These are phyloP conservation scores for Eutrigla gurnardus DNA, from an alignment of 2,797 vertebrate species.

Conservation along the genomic window DNA sequence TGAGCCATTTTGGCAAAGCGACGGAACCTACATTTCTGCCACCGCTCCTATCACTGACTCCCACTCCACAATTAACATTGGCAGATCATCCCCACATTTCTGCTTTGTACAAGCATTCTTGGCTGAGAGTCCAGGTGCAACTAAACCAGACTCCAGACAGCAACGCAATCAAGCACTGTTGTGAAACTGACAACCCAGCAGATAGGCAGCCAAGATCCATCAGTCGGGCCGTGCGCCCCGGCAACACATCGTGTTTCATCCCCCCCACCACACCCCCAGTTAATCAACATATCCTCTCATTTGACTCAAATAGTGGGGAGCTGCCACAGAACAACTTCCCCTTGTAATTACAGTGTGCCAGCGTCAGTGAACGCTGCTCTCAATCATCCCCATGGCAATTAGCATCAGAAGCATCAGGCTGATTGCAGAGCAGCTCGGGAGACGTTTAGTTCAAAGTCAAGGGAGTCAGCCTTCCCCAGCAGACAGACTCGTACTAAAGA, in stretches of 20 bases:
- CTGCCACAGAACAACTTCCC: slow-evolving; percentile 69
- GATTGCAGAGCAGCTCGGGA: slow-evolving; percentile 79
- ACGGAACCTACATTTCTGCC: slow-evolving; percentile 25
- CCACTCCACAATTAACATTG: slow-evolving; percentile 56
- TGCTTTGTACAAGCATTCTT: slow-evolving; percentile 45
- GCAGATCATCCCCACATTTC: slow-evolving; percentile 45
- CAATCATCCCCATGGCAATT: slow-evolving; percentile 82
- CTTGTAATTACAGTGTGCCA: slow-evolving; percentile 82
- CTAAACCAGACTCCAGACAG: slow-evolving; percentile 60
- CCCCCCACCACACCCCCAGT: slow-evolving; percentile 2
- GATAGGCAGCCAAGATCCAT: slow-evolving; percentile 64
- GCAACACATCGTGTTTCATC: slow-evolving; percentile 32
- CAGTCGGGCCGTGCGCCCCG: slow-evolving; percentile 40
- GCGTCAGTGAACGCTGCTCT: slow-evolving; percentile 72
- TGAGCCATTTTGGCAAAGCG: slow-evolving; percentile 47
- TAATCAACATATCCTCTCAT: slow-evolving; percentile 84
- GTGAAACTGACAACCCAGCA: slow-evolving; percentile 59
- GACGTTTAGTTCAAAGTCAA: slow-evolving; percentile 72
- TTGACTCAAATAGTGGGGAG: slow-evolving; percentile 75
- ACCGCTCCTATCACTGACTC: slow-evolving; percentile 46
- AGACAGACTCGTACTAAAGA: slow-evolving; percentile 2
- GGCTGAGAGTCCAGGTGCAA: slow-evolving; percentile 67
- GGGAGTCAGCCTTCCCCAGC: slow-evolving; percentile 42
- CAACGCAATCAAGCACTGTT: slow-evolving; percentile 68
- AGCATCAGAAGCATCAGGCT: slow-evolving; percentile 79